phyloP scores from a whole-genome alignment of 92 coral and sea anemone genomes.

The Zoanthus gigantus region DNA sequence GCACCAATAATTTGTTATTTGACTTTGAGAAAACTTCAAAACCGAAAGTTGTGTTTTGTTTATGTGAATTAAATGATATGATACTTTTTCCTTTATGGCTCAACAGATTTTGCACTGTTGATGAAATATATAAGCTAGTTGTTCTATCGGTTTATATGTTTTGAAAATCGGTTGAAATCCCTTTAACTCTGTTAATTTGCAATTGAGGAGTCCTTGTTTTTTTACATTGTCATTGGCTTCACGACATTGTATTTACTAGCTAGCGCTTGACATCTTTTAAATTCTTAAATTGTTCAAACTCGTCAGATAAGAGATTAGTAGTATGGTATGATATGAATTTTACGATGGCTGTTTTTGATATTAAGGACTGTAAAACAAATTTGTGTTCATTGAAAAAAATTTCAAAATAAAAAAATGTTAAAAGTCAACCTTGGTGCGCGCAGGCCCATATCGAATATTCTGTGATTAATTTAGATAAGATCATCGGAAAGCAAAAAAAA shows the following conservation, averaged over 20 bases:
- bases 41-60: not conserved
- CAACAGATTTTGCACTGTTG: too few species aligned
- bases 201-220: not conserved
- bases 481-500: too few species aligned
- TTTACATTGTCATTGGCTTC: not conserved
- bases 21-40: not conserved
- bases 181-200: too few species aligned
- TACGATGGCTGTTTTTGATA: not conserved
- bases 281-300: not conserved
- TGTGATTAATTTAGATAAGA: too few species aligned
- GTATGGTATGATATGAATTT: not conserved
- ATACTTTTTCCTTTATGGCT: too few species aligned
- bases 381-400: not conserved
- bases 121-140: too few species aligned
- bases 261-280: not conserved
- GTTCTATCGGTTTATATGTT: too few species aligned
- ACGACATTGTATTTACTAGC: not conserved
- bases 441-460: too few species aligned
- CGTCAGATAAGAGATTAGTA: not conserved
- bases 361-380: not conserved
- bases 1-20: not conserved
- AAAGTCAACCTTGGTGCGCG: not conserved
- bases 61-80: not conserved
- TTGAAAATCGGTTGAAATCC: too few species aligned
- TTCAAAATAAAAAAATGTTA: not conserved